phyloP scores from a whole-genome alignment of 2,888 invertebrate genomes.

The Trachelus stipa region DNA sequence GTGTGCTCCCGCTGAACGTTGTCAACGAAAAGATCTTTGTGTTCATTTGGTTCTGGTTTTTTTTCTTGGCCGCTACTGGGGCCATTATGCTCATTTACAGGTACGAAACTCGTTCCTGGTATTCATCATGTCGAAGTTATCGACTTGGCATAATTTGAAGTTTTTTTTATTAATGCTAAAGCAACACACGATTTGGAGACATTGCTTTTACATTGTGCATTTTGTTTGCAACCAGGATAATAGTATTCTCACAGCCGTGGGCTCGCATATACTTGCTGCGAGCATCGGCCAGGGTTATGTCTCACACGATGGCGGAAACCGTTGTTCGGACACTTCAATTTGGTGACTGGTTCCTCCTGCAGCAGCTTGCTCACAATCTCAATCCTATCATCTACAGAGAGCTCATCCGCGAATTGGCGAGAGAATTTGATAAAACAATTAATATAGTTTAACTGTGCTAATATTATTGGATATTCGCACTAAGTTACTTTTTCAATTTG shows the following conservation, averaged over 20 bases:
- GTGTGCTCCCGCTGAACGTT: constrained; percentile 82
- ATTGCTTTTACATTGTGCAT: neutral
- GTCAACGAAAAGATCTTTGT: constrained; percentile 84
- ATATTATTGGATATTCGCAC: neutral
- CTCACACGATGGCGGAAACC: constrained; percentile 68
- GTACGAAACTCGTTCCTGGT: constrained; percentile 18
- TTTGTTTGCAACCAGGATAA: constrained; percentile 44
- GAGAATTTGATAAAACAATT: neutral
- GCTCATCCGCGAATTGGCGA: constrained; percentile 70
- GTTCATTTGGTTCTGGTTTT: constrained; percentile 81
- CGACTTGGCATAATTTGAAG: neutral
- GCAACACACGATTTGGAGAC: neutral
- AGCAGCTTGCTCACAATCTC: constrained; percentile 81
- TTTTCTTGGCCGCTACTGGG: constrained; percentile 73
- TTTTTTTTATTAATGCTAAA: neutral
- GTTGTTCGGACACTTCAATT: constrained; percentile 71
- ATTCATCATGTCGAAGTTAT: neutral
- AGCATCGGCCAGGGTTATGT: constrained; percentile 72
- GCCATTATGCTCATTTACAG: constrained; percentile 77
- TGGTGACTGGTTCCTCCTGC: constrained; percentile 84
- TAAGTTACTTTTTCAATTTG: neutral
- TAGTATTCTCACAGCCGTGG: constrained; percentile 70
- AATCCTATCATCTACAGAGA: constrained; percentile 77
- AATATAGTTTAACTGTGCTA: neutral
- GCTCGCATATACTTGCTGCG: constrained; percentile 74